Base-by-base conservation (phyloP, 2,113 vertebrate genomes). In the Mionectes macconnelli region DNA sequence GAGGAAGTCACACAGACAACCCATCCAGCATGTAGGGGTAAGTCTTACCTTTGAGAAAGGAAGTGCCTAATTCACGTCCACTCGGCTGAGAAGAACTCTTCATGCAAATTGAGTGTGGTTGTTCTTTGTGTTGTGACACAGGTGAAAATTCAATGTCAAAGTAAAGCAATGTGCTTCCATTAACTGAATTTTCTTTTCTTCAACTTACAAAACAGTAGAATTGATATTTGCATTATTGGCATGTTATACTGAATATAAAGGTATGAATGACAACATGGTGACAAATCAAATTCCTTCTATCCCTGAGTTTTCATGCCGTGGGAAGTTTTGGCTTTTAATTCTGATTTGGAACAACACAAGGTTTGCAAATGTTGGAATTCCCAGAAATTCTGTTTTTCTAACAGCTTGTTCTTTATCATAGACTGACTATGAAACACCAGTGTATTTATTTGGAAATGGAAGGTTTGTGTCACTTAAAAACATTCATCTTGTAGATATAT, bases 341-440 rank as follows among this genome's bases (percentile, higher is more conserved):
- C 53, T 59, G 31, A 52, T 53, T 82, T 72, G 23, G 52, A 96
- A 64, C 22, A 55, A 55, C 39, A 60, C 12, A 28, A 73, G 31
- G 30, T 63, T 75, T 82, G 52, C 33, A 94, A 91, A 78, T 79
- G 33, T 60, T 81, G 56, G 59, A 24, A 33, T 59, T 87, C 53
- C 20, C 57, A 60, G 24, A 82, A 82, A 56, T 76, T 81, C 52
- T 2, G 2, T 70, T 78, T 90, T 89, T 82, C 39, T 40, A 49
- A 55, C 39, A 53, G 62, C 40, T 87, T 15, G 1, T 52, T 90
- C 57, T 69, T 87, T 73, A 42, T 60, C 27, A 19, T 7, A 63
- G 50, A 33, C 39, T 31, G 53, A 37, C 50, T 50, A 8, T 18
- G 49, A 78, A 87, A 87, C 4, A 2, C 24, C 35, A 30, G 21